Conservation (phyloP, 92 coral and sea anemone genomes). For the Parazoanthus swiftii region DNA sequence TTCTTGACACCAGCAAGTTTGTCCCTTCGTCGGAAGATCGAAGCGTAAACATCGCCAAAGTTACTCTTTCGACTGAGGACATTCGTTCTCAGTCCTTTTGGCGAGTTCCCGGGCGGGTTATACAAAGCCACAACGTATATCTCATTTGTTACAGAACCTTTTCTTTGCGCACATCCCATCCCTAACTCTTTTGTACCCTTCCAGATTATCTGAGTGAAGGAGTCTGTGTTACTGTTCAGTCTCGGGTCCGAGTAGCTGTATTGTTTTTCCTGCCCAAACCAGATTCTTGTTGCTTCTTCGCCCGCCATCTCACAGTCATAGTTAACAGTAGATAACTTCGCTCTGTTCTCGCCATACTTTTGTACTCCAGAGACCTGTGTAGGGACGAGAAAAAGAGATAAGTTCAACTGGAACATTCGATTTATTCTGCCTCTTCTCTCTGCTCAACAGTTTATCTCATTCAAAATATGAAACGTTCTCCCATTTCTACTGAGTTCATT, state of each 20-base stretch:
- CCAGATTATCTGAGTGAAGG: constrained; percentile 96
- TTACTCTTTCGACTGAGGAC: constrained; percentile 67
- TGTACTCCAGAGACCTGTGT: constrained; percentile 57
- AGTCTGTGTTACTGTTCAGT: constrained; percentile 87
- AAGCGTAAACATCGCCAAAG: constrained; percentile 82
- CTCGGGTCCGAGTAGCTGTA: constrained; percentile 93
- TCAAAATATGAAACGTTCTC: too few species aligned
- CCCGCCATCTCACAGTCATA: constrained; percentile 96
- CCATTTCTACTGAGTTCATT: too few species aligned
- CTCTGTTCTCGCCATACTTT: constrained; percentile 91
- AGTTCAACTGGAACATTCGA: too few species aligned
- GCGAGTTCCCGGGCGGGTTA: constrained; percentile 89
- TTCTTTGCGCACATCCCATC: constrained; percentile 96
- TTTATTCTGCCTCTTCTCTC: too few species aligned
- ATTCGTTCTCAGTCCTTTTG: constrained; percentile 75
- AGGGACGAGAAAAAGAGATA: too few species aligned
- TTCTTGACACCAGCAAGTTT: constrained; percentile 14
- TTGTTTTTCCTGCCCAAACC: constrained; percentile 86
- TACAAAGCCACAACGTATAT: constrained; percentile 89
- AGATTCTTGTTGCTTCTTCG: constrained; percentile 87
- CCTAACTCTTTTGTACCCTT: constrained; percentile 86
- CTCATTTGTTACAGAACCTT: constrained; percentile 90
- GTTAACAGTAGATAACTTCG: constrained; percentile 86
- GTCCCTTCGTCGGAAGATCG: constrained; percentile 72
- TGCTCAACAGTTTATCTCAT: too few species aligned